A percentile compares a stretch with the other conserved stretches of the same genome.
These are phyloP conservation scores for Drosophila niveifrons DNA, from an alignment of 2,888 invertebrate genomes.

Conservation along the genomic window DNA sequence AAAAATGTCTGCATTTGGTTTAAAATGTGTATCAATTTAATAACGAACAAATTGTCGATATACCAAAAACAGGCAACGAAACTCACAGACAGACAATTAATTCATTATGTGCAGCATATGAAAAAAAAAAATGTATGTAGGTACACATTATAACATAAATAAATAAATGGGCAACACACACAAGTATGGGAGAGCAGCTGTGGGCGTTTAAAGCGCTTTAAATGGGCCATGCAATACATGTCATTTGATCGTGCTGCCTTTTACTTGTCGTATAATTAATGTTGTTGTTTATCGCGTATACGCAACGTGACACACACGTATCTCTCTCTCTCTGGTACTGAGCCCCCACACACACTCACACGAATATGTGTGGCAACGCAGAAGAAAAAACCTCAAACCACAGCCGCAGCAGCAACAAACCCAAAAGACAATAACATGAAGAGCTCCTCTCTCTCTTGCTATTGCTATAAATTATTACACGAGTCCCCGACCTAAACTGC, in stretches of 20 bases:
- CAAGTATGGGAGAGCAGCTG: constrained; percentile 8
- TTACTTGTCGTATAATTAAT: constrained; percentile 69
- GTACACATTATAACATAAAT: not conserved
- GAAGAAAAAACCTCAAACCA: constrained; percentile 14
- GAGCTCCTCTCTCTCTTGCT: constrained; percentile 55
- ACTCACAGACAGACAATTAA: not conserved
- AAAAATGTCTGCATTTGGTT: constrained; percentile 25
- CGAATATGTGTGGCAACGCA: constrained; percentile 30
- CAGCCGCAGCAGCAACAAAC: not conserved
- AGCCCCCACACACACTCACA: constrained; percentile 21
- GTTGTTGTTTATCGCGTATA: constrained; percentile 66
- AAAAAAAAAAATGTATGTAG: not conserved
- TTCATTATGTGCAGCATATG: not conserved
- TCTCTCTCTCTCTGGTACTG: constrained; percentile 20
- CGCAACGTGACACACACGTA: constrained; percentile 62
- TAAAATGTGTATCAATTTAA: constrained; percentile 40
- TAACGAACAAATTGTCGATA: constrained; percentile 40
- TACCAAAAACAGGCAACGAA: constrained; percentile 17
- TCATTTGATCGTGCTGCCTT: constrained; percentile 64
- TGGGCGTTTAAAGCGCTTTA: constrained; percentile 35
- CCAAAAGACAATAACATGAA: constrained; percentile 56
- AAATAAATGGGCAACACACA: not conserved
- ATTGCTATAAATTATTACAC: constrained; percentile 62
- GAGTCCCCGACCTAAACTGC: constrained; percentile 46
- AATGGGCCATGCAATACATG: constrained; percentile 61